Percentiles rank a stretch among this genome's conserved stretches.
Conservation (phyloP, 2,888 invertebrate genomes). For the Metopia argyrocephala region DNA sequence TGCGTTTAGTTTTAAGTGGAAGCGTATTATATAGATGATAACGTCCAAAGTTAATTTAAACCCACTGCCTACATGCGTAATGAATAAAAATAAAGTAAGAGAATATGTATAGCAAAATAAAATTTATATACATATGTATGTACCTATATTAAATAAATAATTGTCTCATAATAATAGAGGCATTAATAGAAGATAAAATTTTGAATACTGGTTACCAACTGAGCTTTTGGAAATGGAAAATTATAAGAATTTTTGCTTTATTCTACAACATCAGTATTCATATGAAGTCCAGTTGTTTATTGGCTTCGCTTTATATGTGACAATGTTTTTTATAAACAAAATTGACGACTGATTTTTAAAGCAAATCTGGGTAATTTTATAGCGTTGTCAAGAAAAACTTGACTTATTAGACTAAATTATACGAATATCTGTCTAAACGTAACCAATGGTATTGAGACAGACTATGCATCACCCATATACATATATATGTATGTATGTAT, state of each 20-base stretch:
- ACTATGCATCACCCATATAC: too few relatives aligned
- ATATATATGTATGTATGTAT: too few relatives aligned
- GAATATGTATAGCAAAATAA: background rate
- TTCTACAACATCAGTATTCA: background rate
- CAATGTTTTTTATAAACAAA: too few relatives aligned
- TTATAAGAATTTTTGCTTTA: background rate
- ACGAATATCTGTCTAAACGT: too few relatives aligned
- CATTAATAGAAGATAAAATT: conserved; percentile 5
- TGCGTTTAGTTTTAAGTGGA: background rate
- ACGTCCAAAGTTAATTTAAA: conserved; percentile 6
- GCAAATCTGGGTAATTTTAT: too few relatives aligned
- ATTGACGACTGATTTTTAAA: too few relatives aligned
- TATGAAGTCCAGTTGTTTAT: too few relatives aligned
- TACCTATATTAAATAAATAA: background rate
- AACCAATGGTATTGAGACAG: too few relatives aligned
- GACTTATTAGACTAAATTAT: too few relatives aligned
- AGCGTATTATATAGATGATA: background rate
- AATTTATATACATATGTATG: conserved; percentile 2
- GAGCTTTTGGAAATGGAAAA: background rate
- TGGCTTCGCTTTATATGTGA: too few relatives aligned
- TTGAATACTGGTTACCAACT: background rate
- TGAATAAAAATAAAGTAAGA: conserved; percentile 13
- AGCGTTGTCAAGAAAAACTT: too few relatives aligned
- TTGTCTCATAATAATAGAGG: background rate
- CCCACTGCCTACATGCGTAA: conserved; percentile 7